Base-by-base conservation (phyloP, 2,888 invertebrate species). In the Timema podura region DNA sequence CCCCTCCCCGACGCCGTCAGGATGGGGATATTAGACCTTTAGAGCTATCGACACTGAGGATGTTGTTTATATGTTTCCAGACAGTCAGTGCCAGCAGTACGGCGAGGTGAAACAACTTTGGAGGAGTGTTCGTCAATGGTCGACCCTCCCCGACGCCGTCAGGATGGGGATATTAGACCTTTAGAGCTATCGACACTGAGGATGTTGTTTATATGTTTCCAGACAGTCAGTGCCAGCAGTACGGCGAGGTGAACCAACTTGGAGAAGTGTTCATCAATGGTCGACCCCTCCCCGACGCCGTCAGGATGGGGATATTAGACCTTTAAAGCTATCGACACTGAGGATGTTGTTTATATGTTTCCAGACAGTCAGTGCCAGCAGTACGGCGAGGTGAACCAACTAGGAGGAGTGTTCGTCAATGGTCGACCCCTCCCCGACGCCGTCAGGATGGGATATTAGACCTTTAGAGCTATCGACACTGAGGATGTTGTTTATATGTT, bases 81-180 rank as follows among this genome's bases (percentile, higher is more conserved):
- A 86, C 82, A 85, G 86, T 54, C 91, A 91, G 78, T 85, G 89
- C 73, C 94, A 95, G 81, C 95, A 95, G 80, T 96, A 96, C 83
- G 97, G 97, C n/a, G 96, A 96, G 83, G 95, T 96, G 76, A 96
- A 96, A 84, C 96, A 96, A 82, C 86, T 96, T 69, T 96, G 96
- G n/a, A 96, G 96, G 30, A 94, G 96, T 64, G 96, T 96, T 83
- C 96, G 96, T 70, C 96, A 96, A 82, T 96, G 96, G 0, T 85
- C 96, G 71, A 96, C 96, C 10, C 83, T 96, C 73, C 96, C 96
- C 67, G 95, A 95, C 82, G 91, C 91, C 16, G 93, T 96, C 67
- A 85, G 96, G 59, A 84, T 94, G 78, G 85, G 94, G 73, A n/a
- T n/a, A n/a, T n/a, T n/a, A n/a, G n/a, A n/a, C n/a, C n/a, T n/a